Conservation (phyloP, 1,140 invertebrate genomes). For the Penaeus japonicus region DNA sequence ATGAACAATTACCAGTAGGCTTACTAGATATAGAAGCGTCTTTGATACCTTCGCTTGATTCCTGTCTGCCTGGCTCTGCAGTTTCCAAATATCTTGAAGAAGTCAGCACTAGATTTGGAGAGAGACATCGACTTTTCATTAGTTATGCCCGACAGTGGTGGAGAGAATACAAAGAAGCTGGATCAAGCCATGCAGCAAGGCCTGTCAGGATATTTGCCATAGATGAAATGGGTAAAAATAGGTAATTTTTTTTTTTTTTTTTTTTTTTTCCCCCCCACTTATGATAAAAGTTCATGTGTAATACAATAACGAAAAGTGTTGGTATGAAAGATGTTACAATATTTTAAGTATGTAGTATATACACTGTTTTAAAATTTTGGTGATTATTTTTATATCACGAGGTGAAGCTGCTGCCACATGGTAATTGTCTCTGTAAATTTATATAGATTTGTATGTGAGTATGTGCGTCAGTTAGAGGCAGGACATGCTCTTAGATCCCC, state of each 20-base stretch:
- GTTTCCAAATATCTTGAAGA: neutral
- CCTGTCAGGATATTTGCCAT: slow-evolving; percentile 27
- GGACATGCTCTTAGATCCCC: slow-evolving; percentile 21
- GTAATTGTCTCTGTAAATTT: neutral
- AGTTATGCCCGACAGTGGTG: slow-evolving; percentile 29
- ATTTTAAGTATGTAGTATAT: no score
- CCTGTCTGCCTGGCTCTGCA: neutral
- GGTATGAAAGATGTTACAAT: no score
- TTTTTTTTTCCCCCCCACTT: no score
- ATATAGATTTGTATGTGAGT: slow-evolving; percentile 36
- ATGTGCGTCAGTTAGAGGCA: slow-evolving; percentile 18
- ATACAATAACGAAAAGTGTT: no score
- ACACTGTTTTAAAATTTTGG: neutral
- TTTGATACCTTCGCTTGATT: neutral
- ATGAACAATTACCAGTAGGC: slow-evolving; percentile 15
- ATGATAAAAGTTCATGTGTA: neutral
- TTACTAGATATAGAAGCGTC: slow-evolving; percentile 21
- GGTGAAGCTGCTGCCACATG: neutral
- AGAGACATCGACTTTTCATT: slow-evolving; percentile 14
- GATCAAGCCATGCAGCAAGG: neutral
- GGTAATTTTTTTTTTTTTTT: neutral
- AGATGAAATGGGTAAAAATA: slow-evolving; percentile 36
- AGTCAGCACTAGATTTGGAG: neutral
- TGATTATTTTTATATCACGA: neutral
- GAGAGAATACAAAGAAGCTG: slow-evolving; percentile 15